Base-by-base conservation (phyloP, 2,797 vertebrate species). In the Clarias laeviceps region DNA sequence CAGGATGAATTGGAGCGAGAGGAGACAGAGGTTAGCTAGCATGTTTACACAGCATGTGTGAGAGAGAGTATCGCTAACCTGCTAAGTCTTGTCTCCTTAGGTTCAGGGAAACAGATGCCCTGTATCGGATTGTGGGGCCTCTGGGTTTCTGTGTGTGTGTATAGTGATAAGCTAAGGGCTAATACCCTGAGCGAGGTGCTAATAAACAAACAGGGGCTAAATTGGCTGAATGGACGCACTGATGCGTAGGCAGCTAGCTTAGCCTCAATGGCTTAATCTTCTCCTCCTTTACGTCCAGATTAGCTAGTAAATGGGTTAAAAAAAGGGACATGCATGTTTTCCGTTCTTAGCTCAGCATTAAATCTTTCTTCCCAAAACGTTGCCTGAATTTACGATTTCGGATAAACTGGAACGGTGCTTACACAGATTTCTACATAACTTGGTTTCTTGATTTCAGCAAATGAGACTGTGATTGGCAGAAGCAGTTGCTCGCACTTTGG, bases 171-270 rank as follows among this genome's bases (percentile, higher is more conserved):
- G 94, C 94, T 79, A 89, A 91, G 89, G 88, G 84, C 93, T 95
- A 96, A 95, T 94, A 91, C 94, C 84, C 65, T 72, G 91, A 92
- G 87, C 92, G 94, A 95, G 93, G 93, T 94, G 94, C 94, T 95
- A 96, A 95, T 95, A 96, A 96, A 96, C 95, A 96, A 96, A 96
- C 94, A 95, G 91, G 93, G 92, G 95, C 95, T 95, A 95, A 94
- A 96, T 94, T 92, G 93, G 89, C 92, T 95, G 94, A 95, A 96
- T 94, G 92, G 93, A 93, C 88, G 89, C 94, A 87, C 90, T 93
- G 94, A 94, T 94, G 95, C 94, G 88, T 94, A 93, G 91, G 90
- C 92, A 91, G 90, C 89, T 89, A 92, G 92, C 85, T 70, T 86
- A 76, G 90, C 90, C 93, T 94, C 93, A 95, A 95, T 94, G 91